A percentile compares a stretch with the other conserved stretches of the same genome.
Evolutionary conservation across 2,888 invertebrate genomes (phyloP).

Genomic region (Aelia acuminata): DNA sequence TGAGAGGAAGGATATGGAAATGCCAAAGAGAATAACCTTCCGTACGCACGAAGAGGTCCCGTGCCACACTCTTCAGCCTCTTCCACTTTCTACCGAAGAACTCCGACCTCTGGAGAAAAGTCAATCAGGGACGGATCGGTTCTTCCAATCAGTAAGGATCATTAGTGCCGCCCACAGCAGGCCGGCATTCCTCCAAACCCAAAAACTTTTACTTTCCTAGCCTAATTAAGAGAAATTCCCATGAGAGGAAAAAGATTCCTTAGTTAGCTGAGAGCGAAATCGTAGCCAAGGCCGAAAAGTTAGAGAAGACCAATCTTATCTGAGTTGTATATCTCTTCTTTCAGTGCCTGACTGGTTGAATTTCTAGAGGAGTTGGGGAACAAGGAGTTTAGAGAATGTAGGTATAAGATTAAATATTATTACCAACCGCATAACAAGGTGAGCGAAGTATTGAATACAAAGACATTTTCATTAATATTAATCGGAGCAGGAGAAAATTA

Average conservation of each 20-base stretch:
- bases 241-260: background rate
- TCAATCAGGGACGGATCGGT: conserved; percentile 2
- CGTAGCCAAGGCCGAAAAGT: background rate
- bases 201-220: background rate
- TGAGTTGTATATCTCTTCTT: background rate
- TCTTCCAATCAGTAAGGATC: conserved; percentile 16
- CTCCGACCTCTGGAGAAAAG: conserved; percentile 33
- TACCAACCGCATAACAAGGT: background rate
- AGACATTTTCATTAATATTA: background rate
- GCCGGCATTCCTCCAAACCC: background rate
- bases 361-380: background rate
- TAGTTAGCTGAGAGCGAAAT: background rate
- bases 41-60: background rate
- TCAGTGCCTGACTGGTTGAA: background rate
- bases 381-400: background rate
- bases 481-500: background rate
- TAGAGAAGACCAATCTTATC: background rate
- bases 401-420: background rate
- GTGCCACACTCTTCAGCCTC: background rate
- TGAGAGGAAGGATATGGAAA: background rate
- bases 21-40: background rate
- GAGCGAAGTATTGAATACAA: background rate
- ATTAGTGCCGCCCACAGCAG: background rate
- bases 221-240: background rate
- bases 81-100: conserved; percentile 1